phyloP scores from a whole-genome alignment of 1,140 invertebrate genomes.

The Telenomus remus region DNA sequence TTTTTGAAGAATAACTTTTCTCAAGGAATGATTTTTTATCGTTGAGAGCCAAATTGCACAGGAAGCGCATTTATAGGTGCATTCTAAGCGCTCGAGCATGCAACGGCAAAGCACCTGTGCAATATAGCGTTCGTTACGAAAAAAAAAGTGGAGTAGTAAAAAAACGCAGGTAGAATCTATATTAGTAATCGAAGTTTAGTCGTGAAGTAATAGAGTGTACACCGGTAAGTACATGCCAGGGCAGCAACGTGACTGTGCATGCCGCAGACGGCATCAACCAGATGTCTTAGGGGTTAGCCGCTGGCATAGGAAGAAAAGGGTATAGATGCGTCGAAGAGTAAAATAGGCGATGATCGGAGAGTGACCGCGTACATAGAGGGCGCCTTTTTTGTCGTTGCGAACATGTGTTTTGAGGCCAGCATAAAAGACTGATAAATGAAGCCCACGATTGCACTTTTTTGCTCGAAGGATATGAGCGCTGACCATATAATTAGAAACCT shows the following conservation, averaged over 20 bases:
- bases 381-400: constrained; percentile 26
- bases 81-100: not conserved
- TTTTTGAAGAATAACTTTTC: too few relatives aligned
- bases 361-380: constrained; percentile 34
- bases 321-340: constrained; percentile 36
- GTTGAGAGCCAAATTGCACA: not conserved
- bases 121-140: constrained; percentile 4
- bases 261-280: constrained; percentile 52
- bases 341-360: constrained; percentile 51
- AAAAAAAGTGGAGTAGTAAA: constrained; percentile 18
- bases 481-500: constrained; percentile 31
- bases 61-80: not conserved
- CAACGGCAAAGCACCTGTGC: constrained; percentile 33
- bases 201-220: constrained; percentile 46
- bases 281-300: constrained; percentile 47
- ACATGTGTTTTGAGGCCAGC: constrained; percentile 46
- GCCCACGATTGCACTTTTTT: constrained; percentile 44
- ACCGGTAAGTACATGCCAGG: constrained; percentile 54
- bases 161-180: constrained; percentile 19
- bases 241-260: constrained; percentile 44
- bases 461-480: constrained; percentile 30
- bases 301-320: constrained; percentile 42
- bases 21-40: too few relatives aligned
- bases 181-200: constrained; percentile 49
- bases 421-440: constrained; percentile 52